Base-by-base conservation (phyloP, 2,113 vertebrate species). In the Hylia prasina region DNA sequence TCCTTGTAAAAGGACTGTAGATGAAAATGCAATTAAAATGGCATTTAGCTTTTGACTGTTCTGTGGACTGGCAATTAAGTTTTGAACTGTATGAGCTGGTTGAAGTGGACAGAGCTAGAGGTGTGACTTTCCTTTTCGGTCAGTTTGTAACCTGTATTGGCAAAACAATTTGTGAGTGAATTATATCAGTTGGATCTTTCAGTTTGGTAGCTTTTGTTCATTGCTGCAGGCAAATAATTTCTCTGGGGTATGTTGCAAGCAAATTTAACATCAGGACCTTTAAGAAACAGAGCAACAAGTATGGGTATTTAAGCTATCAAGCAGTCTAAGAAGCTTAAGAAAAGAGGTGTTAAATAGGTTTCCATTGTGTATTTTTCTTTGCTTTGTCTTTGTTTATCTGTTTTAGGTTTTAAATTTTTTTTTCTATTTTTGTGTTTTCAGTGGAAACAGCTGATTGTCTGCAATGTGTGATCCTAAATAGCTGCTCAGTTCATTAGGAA, bases 101-200 rank as follows among this genome's bases (percentile, higher is more conserved):
- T 60, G 30, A 90, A 73, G n/a, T 22, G 53, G 39, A 47, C 58
- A 56, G 73, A 82, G 19, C 27, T 56, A 31, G 61, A 60, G 23
- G 35, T 23, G 24, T 51, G 64, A 69, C 75, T 84, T 93, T 51
- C 44, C 61, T 91, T 94, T 92, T 86, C 6, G 23, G 33, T 82
- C 79, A 44, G 28, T 94, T 93, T 85, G 65, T 95, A 80, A 90
- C 57, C 72, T 86, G n/a, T 91, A 91, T 77, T 93, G 91, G 73
- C 68, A 92, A 76, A 95, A 45, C 64, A 79, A 39, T 95, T 85
- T 91, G 61, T 78, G 90, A 82, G 48, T 58, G 89, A 45, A 72
- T 85, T 2, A 5, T 89, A 48, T 94, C 90, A 91, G 50, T 33
- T 1, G 4, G 42, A 88, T 92, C 48, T 91, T 90, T 77, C 63